Base-by-base conservation (phyloP, 2,888 invertebrate genomes). In the Hylaea fasciaria region DNA sequence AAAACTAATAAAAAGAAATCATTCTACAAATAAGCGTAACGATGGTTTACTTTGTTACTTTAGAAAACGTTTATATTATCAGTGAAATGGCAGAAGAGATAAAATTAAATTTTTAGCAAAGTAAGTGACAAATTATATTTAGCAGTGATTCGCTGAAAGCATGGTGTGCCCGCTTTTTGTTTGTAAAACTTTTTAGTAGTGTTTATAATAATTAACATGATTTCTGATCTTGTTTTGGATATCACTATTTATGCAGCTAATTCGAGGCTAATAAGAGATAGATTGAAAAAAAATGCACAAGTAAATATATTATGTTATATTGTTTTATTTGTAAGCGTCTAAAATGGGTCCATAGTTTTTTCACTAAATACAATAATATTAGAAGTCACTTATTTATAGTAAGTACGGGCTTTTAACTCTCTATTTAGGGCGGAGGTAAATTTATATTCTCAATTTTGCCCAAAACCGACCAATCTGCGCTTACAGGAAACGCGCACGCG, bases 401-500 rank as follows among this genome's bases (percentile, higher is more conserved):
- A 3, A 22, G 2, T 22, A 22, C 5, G 22, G 22, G 10, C 32
- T 9, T 32, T 7, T 32, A 7, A 32, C 32, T 32, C 3, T 4
- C 32, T 44, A 29, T 40, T 43, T 17, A 44, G 16, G 48, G 39
- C 58, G 29, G 53, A 39, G 46, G 29, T 49, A 59, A 59, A 59
- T n/a, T n/a, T n/a, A 45, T 50, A 59, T 50, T 41, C 45, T 9
- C 37, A 37, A 3, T 37, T n/a, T 7, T 37, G 37, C 1, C 10
- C 32, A 32, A 22, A 3, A 22, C 22, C 12, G 4, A 37, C 40
- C 40, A 53, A 49, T 57, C 41, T 60, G 45, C 43, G 41, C 46
- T 69, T 69, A 41, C 82, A 91, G 89, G 89, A 89, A 77, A 76
- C 85, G 29, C 77, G 80, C 53, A 71, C 74, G 8, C 61, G 69